A percentile compares a stretch with the other conserved stretches of the same genome.
These are phyloP conservation scores for Acanthoscelides obtectus DNA, from an alignment of 2,888 invertebrate species.

Conservation along the genomic window DNA sequence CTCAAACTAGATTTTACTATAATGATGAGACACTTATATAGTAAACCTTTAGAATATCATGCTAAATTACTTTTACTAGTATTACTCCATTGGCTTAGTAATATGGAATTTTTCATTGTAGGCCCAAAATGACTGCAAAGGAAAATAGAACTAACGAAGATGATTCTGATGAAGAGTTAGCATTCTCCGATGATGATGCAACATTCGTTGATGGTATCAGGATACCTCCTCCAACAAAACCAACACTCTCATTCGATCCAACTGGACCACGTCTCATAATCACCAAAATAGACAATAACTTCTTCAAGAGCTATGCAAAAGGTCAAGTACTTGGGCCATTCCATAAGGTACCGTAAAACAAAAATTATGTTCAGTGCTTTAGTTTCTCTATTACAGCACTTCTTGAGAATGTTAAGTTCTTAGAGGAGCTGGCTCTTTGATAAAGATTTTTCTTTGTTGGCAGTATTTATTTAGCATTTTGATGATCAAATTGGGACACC, in stretches of 20 bases:
- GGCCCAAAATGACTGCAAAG: not conserved
- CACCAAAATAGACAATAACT: constrained; percentile 81
- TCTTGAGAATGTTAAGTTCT: too few species aligned
- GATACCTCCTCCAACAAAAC: constrained; percentile 73
- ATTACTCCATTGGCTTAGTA: too few species aligned
- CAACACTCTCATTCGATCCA: constrained; percentile 65
- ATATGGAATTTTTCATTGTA: not conserved
- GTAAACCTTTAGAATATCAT: too few species aligned
- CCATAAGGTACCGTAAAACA: constrained; percentile 76
- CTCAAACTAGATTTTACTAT: too few species aligned
- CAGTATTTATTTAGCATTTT: too few species aligned
- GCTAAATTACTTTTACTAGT: too few species aligned
- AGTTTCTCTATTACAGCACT: too few species aligned
- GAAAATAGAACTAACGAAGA: not conserved
- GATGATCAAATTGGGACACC: too few species aligned
- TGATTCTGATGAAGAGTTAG: constrained; percentile 22
- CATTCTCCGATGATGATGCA: constrained; percentile 58
- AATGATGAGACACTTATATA: too few species aligned
- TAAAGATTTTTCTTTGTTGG: too few species aligned
- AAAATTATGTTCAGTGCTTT: too few species aligned
- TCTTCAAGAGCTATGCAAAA: constrained; percentile 96
- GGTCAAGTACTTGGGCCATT: constrained; percentile 85
- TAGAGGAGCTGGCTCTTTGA: too few species aligned
- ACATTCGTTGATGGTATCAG: constrained; percentile 70
- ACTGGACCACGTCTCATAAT: constrained; percentile 81